These are phyloP conservation scores for Nipponacmea schrenckii DNA, from an alignment of 2,888 invertebrate species.

Conservation along the genomic window DNA sequence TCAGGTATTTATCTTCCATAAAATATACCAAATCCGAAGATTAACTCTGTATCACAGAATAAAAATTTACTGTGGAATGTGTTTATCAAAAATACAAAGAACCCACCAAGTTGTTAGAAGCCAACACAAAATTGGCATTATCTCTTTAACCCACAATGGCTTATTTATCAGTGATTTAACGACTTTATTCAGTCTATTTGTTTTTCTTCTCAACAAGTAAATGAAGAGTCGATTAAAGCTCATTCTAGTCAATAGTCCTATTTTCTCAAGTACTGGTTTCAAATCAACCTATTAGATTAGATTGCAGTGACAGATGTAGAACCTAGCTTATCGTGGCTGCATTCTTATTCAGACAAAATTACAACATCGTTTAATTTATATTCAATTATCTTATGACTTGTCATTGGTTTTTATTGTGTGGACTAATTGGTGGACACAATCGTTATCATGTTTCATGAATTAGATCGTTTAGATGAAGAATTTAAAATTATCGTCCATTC, in stretches of 20 bases:
- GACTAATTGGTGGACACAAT: constrained; percentile 16
- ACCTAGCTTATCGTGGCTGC: neutral
- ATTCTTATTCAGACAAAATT: neutral
- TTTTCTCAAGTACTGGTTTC: neutral
- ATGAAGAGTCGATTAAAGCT: neutral
- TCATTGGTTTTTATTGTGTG: constrained; percentile 14
- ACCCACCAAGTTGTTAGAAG: no score
- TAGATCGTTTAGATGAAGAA: constrained; percentile 11
- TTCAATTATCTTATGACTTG: constrained; percentile 11
- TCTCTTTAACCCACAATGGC: no score
- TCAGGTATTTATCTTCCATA: no score
- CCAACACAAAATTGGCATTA: no score
- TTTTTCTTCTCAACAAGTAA: neutral
- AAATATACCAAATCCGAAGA: no score
- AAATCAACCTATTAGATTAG: neutral
- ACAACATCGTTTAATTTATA: neutral
- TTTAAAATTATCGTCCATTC: constrained; percentile 18
- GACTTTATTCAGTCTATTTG: neutral
- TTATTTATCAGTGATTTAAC: no score
- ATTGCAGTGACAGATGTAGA: neutral
- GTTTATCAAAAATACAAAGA: no score
- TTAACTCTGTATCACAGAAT: no score
- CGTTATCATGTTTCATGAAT: constrained; percentile 9
- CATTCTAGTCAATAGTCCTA: neutral
- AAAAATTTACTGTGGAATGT: no score